Evolutionary conservation across 2,113 vertebrate genomes (phyloP), one percentile per base, ranked within the genome.

Genomic region (Apteryx mantelli): DNA sequence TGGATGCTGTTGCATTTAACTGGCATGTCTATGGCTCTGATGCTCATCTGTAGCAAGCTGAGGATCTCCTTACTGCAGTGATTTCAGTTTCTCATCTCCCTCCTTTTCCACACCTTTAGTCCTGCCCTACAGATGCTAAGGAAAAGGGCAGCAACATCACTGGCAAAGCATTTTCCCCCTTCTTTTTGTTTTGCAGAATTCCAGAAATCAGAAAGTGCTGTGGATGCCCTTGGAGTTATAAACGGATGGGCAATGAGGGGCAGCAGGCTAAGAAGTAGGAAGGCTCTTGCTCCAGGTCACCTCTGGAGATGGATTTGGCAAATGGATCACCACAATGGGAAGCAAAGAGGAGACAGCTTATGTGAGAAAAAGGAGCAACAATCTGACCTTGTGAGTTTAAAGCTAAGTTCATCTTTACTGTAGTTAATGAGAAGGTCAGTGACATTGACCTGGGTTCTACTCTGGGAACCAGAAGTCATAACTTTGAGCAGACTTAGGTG

Each of bases 201-300:
- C 92, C 95, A 91, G 95, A 96, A 79, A n/a, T 56, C 88, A 4
- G 93, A 97, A 58, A 97, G 95, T 48, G 98, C 97, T 36, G 24
- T 69, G 2, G 89, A 70, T 13, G 99, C 98, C 18, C 96, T 99
- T 7, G 28, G 68, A 53, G 78, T 93, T 73, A 85, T 98, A 74
- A 93, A 93, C 8, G 77, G 78, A n/a, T 87, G 95, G 82, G 93
- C 30, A 3, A 9, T 71, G 84, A 86, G 94, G 89, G 82, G 94
- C 44, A 42, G 95, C 52, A 65, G 92, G 91, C 92, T 98, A 10
- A 91, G 92, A 89, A 97, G 97, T 46, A 97, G 98, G 66, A 96
- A 94, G 8, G 98, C 98, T 18, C 94, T 99, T n/a, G 99, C 99
- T 34, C 97, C 99, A 1, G 94, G 97, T 42, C 98, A 99, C 85